Percentiles rank a stretch among this genome's conserved stretches.
Conservation (phyloP, 1,140 invertebrate genomes). For the Caenorhabditis remanei region DNA sequence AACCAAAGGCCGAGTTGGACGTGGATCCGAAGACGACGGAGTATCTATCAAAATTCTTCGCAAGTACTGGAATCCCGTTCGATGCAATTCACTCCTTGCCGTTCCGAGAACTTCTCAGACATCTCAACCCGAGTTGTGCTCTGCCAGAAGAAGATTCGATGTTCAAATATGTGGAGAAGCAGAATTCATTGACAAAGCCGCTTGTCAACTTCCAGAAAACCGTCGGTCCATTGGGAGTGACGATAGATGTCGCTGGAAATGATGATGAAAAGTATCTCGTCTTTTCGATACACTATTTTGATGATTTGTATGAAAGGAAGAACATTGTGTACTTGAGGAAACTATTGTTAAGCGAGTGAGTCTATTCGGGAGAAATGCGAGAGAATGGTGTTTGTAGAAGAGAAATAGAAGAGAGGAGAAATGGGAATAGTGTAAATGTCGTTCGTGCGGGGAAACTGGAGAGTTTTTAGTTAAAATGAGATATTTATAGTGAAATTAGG, state of each 20-base stretch:
- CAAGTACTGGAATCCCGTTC: neutral
- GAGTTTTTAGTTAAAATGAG: no score
- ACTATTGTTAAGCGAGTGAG: neutral
- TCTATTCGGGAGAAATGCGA: no score
- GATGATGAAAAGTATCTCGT: neutral
- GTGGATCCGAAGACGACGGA: neutral
- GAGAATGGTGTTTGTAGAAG: no score
- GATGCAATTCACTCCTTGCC: neutral
- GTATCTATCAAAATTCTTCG: neutral
- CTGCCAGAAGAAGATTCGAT: neutral
- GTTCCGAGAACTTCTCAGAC: neutral
- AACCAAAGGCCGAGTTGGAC: neutral
- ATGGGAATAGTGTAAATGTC: no score
- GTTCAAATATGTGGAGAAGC: neutral
- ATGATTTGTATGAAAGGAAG: neutral
- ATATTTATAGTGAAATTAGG: no score
- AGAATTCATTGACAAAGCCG: neutral
- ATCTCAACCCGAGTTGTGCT: neutral
- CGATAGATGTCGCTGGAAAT: neutral
- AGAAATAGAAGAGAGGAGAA: no score
- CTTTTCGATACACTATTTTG: constrained; percentile 31
- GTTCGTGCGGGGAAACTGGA: no score
- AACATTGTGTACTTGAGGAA: neutral
- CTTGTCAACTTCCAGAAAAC: neutral
- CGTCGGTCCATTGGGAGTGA: neutral